These are phyloP conservation scores for Paradoxurus hermaphroditus DNA, from an alignment of 2,113 vertebrate genomes.

Conservation along the genomic window DNA sequence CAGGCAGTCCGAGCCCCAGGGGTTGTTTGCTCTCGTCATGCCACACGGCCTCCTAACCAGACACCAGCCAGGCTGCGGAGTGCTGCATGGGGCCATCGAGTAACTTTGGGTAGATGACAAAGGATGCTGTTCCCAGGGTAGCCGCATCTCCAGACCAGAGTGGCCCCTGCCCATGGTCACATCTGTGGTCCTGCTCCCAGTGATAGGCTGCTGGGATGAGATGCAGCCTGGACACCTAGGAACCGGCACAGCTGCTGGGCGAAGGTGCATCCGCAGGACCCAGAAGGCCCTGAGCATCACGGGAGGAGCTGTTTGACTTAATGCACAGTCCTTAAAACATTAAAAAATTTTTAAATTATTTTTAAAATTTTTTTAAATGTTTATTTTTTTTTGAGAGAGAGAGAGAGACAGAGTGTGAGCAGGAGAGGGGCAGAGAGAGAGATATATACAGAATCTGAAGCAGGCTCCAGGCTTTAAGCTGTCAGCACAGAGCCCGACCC, in stretches of 20 bases:
- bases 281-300: no score
- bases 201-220: not conserved
- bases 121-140: not conserved
- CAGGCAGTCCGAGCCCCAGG: not conserved
- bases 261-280: fast-evolving
- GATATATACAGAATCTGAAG: no score
- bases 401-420: no score
- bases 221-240: fast-evolving
- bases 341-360: no score
- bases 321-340: not conserved
- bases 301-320: not conserved
- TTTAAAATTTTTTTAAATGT: no score
- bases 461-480: no score
- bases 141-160: not conserved
- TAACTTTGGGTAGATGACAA: not conserved
- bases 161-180: not conserved
- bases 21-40: not conserved
- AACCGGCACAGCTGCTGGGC: not conserved
- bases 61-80: not conserved
- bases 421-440: no score
- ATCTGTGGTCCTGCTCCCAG: not conserved
- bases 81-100: not conserved
- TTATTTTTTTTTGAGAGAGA: no score
- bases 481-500: no score
- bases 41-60: no score